Evolutionary conservation across 2,797 vertebrate genomes (phyloP), one percentile per base, ranked within the genome.

Genomic region (Tolypeutes matacus): DNA sequence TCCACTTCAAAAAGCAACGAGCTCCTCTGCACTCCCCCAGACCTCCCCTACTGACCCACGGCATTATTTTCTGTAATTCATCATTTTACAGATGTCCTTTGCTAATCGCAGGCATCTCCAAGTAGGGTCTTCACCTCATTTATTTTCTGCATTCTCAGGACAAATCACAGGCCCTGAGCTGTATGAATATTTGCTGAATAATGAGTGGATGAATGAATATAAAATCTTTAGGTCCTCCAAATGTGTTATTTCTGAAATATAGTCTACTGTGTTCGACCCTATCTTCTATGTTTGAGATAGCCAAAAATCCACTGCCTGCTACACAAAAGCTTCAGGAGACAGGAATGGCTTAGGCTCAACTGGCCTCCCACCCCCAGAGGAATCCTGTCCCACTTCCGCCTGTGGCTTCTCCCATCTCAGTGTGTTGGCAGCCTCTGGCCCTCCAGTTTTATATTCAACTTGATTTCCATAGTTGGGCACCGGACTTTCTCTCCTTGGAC

Each of bases 401-500:
- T 0, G 5, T n/a, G 23, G 36, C 39, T n/a, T n/a, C 20, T 20
- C 49, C 1, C 0, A 2, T 51, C 18, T 70, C 27, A 14, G 31
- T n/a, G 42, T 46, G 34, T 0, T 3, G 4, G 0, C 1, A 39
- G 25, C 2, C 58, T 85, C 17, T 12, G 46, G 23, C 4, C 18
- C 13, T 58, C 69, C 2, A 7, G 29, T 14, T 13, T n/a, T 60
- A 46, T 6, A 6, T 36, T 86, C 10, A 8, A 67, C 15, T 34
- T 14, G 0, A 14, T n/a, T 89, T 39, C 58, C 58, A 1, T 15
- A 11, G 39, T 9, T 31, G 14, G 53, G 14, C 23, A 21, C 29
- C 13, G 1, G 17, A 3, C 3, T 65, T 70, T 78, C 58, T 42
- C 7, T 27, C 29, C 58, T 27, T 46, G 42, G 17, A 36, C 7